These are phyloP conservation scores for Anastrepha ludens DNA, from an alignment of 1,140 invertebrate species.

Conservation along the genomic window DNA sequence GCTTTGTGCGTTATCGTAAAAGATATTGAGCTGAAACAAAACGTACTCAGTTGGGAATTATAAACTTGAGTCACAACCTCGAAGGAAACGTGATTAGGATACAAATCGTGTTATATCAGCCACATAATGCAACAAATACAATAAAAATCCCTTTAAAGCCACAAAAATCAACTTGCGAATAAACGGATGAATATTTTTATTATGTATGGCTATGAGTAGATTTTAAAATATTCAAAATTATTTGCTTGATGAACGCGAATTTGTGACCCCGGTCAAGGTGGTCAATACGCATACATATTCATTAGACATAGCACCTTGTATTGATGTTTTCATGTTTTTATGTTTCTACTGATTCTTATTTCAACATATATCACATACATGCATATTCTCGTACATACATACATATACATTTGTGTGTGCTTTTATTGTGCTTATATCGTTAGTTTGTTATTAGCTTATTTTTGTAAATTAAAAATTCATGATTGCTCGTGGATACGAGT, in stretches of 20 bases:
- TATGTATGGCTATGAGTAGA: neutral
- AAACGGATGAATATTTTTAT: neutral
- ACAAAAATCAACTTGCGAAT: too few species aligned
- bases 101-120: neutral
- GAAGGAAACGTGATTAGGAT: slow-evolving; percentile 31
- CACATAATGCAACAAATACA: neutral
- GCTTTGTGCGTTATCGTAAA: neutral
- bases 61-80: slow-evolving; percentile 17
- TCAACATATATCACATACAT: too few species aligned
- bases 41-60: neutral
- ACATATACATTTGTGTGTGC: too few species aligned
- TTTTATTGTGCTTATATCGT: too few species aligned
- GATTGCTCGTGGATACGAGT: too few species aligned
- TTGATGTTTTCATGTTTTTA: too few species aligned
- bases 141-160: neutral
- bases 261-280: slow-evolving; percentile 23
- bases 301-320: neutral
- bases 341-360: too few species aligned
- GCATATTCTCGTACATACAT: too few species aligned
- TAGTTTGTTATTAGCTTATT: too few species aligned
- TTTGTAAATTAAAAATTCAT: too few species aligned
- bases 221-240: slow-evolving; percentile 22
- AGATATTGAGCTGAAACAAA: neutral
- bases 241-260: neutral
- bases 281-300: slow-evolving; percentile 49